phyloP scores from a whole-genome alignment of 2,113 vertebrate genomes.

The Nibea coibor region DNA sequence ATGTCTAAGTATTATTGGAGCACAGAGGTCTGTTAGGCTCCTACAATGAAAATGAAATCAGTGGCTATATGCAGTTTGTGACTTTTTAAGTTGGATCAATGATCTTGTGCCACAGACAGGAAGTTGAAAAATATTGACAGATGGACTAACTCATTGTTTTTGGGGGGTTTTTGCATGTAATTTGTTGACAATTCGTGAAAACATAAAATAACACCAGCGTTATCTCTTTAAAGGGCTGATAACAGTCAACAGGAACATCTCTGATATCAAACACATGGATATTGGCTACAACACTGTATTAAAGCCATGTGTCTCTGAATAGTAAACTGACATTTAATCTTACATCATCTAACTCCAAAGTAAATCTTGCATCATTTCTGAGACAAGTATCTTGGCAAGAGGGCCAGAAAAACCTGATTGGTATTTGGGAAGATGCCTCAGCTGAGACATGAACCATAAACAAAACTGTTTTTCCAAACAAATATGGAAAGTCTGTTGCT shows the following conservation, averaged over 20 bases:
- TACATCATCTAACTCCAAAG: constrained; percentile 9
- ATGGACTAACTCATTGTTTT: neutral
- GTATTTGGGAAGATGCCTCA: constrained; percentile 29
- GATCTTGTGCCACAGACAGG: too few relatives aligned
- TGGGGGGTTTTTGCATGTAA: neutral
- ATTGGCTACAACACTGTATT: neutral
- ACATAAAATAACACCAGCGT: neutral
- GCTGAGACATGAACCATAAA: neutral
- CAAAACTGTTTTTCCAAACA: neutral
- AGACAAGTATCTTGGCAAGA: neutral
- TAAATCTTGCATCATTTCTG: neutral
- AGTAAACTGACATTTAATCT: constrained; percentile 6
- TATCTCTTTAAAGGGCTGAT: too few relatives aligned
- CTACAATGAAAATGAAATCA: too few relatives aligned
- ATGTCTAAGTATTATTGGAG: too few relatives aligned
- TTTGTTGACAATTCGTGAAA: neutral
- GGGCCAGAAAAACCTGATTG: constrained; percentile 19
- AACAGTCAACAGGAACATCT: neutral
- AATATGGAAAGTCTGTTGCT: neutral
- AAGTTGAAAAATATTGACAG: neutral
- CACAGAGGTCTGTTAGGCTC: too few relatives aligned
- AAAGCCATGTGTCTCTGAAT: constrained; percentile 5
- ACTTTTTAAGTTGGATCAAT: too few relatives aligned
- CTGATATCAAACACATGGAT: neutral
- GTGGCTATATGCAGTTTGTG: neutral